Evolutionary conservation across 1,140 invertebrate species (phyloP).

Genomic region (Coptotermes formosanus): DNA sequence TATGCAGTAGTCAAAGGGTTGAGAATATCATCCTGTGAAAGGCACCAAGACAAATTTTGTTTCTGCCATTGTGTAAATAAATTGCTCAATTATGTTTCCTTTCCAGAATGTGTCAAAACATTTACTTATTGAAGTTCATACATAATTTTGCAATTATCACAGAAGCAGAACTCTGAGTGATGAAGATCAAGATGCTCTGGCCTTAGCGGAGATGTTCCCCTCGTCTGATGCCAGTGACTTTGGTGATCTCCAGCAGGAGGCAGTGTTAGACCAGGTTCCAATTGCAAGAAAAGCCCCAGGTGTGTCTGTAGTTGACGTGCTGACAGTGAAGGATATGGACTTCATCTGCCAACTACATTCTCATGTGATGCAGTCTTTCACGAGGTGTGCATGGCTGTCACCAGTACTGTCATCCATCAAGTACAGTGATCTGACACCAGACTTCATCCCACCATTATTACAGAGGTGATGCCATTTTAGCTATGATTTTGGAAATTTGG

Average conservation of each 20-base stretch:
- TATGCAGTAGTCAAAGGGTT: no score
- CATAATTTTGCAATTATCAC: not conserved
- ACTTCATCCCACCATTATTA: conserved; percentile 57
- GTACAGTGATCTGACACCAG: conserved; percentile 43
- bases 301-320: not conserved
- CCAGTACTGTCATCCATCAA: not conserved
- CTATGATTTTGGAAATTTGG: no score
- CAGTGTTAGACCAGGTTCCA: conserved; percentile 33
- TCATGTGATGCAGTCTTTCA: conserved; percentile 48
- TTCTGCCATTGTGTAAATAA: no score
- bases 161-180: conserved; percentile 63
- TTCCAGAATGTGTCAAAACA: not conserved
- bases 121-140: not conserved
- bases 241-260: conserved; percentile 48
- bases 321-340: conserved; percentile 58
- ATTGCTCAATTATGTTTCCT: not conserved
- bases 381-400: not conserved
- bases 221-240: conserved; percentile 69
- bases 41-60: no score
- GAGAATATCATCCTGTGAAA: no score
- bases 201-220: conserved; percentile 76
- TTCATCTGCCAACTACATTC: conserved; percentile 61
- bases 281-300: not conserved
- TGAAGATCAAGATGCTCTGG: conserved; percentile 67
- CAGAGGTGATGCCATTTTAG: conserved; percentile 45